Conservation (phyloP, 2,797 vertebrate species). For the Chelonia mydas region DNA sequence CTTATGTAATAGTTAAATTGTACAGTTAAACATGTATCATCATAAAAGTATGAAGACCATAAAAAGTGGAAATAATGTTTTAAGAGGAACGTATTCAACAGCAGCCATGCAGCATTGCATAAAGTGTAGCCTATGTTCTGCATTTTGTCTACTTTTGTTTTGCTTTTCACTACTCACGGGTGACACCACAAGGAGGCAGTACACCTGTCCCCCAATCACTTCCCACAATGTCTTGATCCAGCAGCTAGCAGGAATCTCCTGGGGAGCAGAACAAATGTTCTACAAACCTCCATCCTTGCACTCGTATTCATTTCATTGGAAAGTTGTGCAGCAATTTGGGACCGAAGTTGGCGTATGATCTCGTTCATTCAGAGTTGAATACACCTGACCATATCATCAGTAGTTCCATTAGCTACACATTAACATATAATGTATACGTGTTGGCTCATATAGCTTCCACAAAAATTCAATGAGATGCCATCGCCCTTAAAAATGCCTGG, state of each 20-base stretch:
- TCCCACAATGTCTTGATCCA: background rate
- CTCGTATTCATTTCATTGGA: background rate
- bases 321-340: background rate
- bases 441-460: background rate
- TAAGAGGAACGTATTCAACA: background rate
- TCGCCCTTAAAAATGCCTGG: background rate
- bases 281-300: background rate
- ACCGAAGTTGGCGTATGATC: background rate
- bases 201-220: background rate
- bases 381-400: background rate
- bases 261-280: background rate
- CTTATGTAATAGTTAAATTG: background rate
- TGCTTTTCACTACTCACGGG: background rate
- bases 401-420: background rate
- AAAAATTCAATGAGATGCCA: background rate
- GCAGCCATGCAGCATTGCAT: background rate
- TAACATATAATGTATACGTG: background rate
- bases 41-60: background rate
- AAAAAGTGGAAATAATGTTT: background rate
- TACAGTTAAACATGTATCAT: background rate
- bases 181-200: background rate
- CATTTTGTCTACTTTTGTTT: background rate
- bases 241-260: background rate
- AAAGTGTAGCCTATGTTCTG: background rate
- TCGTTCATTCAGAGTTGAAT: background rate